These are phyloP conservation scores for Andrena dorsata DNA, from an alignment of 2,888 invertebrate species.

Conservation along the genomic window DNA sequence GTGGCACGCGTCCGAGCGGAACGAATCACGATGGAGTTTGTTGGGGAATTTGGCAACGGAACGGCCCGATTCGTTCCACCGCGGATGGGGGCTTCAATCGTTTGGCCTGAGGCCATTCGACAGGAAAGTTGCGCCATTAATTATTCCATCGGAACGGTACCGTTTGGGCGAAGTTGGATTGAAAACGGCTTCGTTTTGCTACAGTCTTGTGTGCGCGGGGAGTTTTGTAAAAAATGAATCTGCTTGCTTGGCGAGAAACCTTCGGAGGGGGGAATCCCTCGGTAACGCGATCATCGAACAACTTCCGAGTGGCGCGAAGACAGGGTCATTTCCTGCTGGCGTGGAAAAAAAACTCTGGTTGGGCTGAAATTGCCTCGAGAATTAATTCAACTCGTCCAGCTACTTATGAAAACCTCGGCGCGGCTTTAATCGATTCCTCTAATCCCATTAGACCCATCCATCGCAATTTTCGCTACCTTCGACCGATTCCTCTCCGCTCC, in stretches of 20 bases:
- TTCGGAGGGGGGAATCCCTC: no score
- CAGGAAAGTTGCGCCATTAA: constrained; percentile 33
- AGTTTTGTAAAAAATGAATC: background rate
- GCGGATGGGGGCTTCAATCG: constrained; percentile 20
- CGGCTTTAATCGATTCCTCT: constrained; percentile 39
- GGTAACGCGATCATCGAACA: no score
- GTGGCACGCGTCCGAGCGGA: background rate
- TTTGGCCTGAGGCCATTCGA: constrained; percentile 40
- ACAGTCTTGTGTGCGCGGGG: background rate
- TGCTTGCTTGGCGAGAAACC: no score
- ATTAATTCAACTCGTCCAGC: constrained; percentile 18
- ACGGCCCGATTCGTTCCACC: constrained; percentile 19
- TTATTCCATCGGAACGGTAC: constrained; percentile 33
- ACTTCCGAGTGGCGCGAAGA: background rate
- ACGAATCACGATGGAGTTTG: background rate
- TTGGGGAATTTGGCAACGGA: constrained; percentile 34
- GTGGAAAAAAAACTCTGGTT: constrained; percentile 2
- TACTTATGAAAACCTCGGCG: constrained; percentile 12
- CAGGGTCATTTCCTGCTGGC: background rate
- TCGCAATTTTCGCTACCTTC: constrained; percentile 16
- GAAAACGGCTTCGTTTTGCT: background rate
- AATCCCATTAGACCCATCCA: constrained; percentile 30
- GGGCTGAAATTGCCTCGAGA: constrained; percentile 16
- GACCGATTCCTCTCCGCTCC: constrained; percentile 15
- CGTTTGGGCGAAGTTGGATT: background rate